Base-by-base conservation (phyloP, 1,140 invertebrate species). In the Penaeus vannamei region DNA sequence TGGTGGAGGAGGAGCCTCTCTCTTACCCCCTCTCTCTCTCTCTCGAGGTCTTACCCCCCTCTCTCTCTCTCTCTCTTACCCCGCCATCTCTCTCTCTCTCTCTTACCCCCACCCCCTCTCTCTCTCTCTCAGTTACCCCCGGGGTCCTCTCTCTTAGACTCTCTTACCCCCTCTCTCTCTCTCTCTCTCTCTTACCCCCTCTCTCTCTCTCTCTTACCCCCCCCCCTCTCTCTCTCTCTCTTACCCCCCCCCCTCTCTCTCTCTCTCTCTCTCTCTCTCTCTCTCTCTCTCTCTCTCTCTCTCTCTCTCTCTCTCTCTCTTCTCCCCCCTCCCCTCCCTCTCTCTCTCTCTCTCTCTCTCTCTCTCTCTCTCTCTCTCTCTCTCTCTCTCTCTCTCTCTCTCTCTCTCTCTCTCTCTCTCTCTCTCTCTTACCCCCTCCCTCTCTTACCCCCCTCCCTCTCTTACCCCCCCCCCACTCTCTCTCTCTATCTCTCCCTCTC, bases 261-360 rank as follows among this genome's bases (percentile, higher is more conserved):
- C 20, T 77, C 76, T 77, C 17, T 32, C 29, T 77, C 17, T 77
- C 17, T 32, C 29, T 77, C 20, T 77, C 29, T 32, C 17, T 32
- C 29, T 77, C 29, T 32, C 20, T 77, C 17, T 23, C 17, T 77
- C 20, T 32, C 29, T 23, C 17, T 32, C 29, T 77, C 20, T 77
- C 29, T 32, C 14, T 77, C 76, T 77, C 60, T 36, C 64, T 85
- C 83, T 85, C 83, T 72, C 83, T 85, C 62, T 46, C 83, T 66
- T n/a, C 46, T n/a, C 42, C 62, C 69, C 29, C 36, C 29, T 5
- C 17, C 82, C 62, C 17, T n/a, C 53, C 53, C 22, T 42, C 22
- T 69, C 62, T 85, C 53, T 42, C 53, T 36, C 62, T 85, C n/a
- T 85, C 62, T 26, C 20, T 66, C 46, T 79, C 29, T 42, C 61